Evolutionary conservation across 2,888 invertebrate genomes (phyloP).

Genomic region (Ischnus inquisitorius): DNA sequence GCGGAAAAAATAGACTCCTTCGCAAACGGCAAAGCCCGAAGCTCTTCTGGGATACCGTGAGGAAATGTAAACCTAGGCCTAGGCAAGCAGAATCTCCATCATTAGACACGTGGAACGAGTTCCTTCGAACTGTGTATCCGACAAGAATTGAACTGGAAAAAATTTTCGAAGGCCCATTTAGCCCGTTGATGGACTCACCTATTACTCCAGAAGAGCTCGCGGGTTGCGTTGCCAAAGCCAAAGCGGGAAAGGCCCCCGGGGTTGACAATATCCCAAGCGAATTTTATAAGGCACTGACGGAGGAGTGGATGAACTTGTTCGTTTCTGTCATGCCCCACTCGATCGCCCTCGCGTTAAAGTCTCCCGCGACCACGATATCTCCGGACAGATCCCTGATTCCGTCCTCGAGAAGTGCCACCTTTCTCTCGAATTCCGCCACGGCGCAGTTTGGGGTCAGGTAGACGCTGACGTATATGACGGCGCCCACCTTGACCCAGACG

Average conservation of each 20-base stretch:
- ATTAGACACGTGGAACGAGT: slow-evolving; percentile 24
- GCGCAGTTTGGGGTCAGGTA: too few species aligned
- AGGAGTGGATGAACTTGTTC: slow-evolving; percentile 38
- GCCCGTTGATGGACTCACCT: slow-evolving; percentile 27
- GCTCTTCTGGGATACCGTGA: background rate
- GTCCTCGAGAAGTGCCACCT: too few species aligned
- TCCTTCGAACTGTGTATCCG: background rate
- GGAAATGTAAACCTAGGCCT: background rate
- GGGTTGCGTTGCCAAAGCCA: slow-evolving; percentile 36
- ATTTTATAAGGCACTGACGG: slow-evolving; percentile 39
- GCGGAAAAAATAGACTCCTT: background rate
- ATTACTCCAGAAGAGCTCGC: slow-evolving; percentile 41
- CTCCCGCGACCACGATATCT: too few species aligned
- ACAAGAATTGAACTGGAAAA: background rate
- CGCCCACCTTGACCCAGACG: too few species aligned
- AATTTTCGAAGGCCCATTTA: background rate
- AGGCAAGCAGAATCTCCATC: background rate
- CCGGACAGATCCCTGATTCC: too few species aligned
- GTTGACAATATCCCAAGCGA: slow-evolving; percentile 59
- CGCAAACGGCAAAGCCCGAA: background rate
- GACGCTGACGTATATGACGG: too few species aligned
- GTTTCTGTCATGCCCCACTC: too few species aligned
- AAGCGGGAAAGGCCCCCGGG: slow-evolving; percentile 62
- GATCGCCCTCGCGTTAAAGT: too few species aligned
- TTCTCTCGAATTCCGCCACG: too few species aligned